phyloP scores from a whole-genome alignment of 2,888 invertebrate species.

The Amiota minor region DNA sequence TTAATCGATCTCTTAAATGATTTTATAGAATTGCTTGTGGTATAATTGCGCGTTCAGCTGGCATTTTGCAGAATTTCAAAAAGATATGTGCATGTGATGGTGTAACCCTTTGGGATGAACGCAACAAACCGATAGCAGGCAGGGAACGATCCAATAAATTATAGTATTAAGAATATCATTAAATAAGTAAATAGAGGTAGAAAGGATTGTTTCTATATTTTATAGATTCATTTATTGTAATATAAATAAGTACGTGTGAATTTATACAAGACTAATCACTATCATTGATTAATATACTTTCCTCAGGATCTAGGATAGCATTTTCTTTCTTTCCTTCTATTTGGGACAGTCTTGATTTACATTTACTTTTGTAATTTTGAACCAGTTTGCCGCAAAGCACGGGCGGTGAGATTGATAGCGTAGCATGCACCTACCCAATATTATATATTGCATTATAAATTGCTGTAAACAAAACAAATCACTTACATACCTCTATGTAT shows the following conservation, averaged over 20 bases:
- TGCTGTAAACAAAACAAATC: neutral
- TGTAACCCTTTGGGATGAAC: slow-evolving; percentile 90
- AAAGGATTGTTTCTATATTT: slow-evolving; percentile 10
- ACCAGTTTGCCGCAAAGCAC: slow-evolving; percentile 67
- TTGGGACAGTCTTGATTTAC: slow-evolving; percentile 51
- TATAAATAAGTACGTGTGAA: neutral
- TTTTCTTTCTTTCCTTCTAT: slow-evolving; percentile 32
- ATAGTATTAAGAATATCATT: slow-evolving; percentile 34
- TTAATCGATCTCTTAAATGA: neutral
- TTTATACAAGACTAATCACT: slow-evolving; percentile 36
- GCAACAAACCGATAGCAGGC: slow-evolving; percentile 76
- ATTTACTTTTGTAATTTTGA: slow-evolving; percentile 66
- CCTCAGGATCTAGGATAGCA: slow-evolving; percentile 26
- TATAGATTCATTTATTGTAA: neutral
- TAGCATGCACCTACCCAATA: slow-evolving; percentile 62
- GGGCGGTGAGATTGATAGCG: slow-evolving; percentile 66
- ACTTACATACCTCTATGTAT: slow-evolving; percentile 63
- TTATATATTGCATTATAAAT: neutral
- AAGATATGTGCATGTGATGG: slow-evolving; percentile 93
- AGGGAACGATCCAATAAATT: slow-evolving; percentile 61
- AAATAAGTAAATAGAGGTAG: neutral
- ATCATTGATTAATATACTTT: slow-evolving; percentile 48
- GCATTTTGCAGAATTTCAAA: slow-evolving; percentile 89
- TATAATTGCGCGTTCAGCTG: slow-evolving; percentile 90
- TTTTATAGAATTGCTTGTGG: slow-evolving; percentile 83